Percentiles rank a stretch among this genome's conserved stretches.
phyloP scores from a whole-genome alignment of 37 sponge, comb jelly and placozoan genomes.

The Corticium candelabrum region DNA sequence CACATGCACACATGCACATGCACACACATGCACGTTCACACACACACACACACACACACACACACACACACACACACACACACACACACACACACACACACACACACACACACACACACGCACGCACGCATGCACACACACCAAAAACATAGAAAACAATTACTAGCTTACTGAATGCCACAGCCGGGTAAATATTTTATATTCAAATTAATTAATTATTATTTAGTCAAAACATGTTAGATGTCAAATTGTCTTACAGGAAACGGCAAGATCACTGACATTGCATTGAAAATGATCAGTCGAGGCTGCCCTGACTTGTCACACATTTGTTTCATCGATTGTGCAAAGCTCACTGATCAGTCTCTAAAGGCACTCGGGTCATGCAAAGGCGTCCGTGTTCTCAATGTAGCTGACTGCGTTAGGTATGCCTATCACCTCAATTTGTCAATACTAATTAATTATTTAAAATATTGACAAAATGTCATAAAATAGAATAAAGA shows the following conservation, averaged over 20 bases:
- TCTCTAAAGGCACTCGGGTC: conserved; percentile 55
- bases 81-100: too few relatives aligned
- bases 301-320: conserved; percentile 68
- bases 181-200: conserved; percentile 8
- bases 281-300: conserved; percentile 52
- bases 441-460: conserved; percentile 5
- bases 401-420: conserved; percentile 78
- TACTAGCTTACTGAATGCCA: too few relatives aligned
- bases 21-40: too few relatives aligned
- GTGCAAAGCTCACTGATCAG: conserved; percentile 60
- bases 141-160: conserved; percentile 10
- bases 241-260: too few relatives aligned
- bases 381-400: conserved; percentile 34
- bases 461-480: conserved; percentile 3
- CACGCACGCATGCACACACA: background rate
- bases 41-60: too few relatives aligned
- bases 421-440: conserved; percentile 30
- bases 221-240: background rate
- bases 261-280: conserved; percentile 48
- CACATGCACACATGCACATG: too few relatives aligned
- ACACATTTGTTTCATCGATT: conserved; percentile 69
- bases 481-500: too few relatives aligned
- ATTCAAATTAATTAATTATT: background rate
- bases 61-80: too few relatives aligned
- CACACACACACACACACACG: too few relatives aligned